Conservation (phyloP, 2,888 invertebrate genomes). For the Trachelus tabidus region DNA sequence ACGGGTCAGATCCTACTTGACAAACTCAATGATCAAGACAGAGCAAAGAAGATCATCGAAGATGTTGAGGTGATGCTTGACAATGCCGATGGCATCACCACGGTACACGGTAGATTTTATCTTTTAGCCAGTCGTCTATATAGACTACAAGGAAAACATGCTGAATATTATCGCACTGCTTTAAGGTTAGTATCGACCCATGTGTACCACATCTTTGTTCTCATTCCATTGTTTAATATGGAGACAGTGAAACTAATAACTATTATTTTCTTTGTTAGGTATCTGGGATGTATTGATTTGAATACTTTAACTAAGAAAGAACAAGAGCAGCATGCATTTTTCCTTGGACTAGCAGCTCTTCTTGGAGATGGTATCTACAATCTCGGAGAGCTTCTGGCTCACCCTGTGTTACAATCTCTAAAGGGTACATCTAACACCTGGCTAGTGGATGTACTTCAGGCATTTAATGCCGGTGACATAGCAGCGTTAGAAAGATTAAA, state of each 20-base stretch:
- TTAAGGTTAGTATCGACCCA: constrained; percentile 72
- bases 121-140: constrained; percentile 93
- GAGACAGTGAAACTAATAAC: neutral
- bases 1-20: constrained; percentile 84
- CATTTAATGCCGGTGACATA: constrained; percentile 89
- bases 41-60: constrained; percentile 87
- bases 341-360: constrained; percentile 93
- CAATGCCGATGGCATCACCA: constrained; percentile 90
- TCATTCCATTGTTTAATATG: neutral
- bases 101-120: constrained; percentile 95
- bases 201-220: neutral
- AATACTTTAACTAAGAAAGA: constrained; percentile 74
- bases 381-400: constrained; percentile 94
- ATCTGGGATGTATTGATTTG: constrained; percentile 80
- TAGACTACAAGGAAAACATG: constrained; percentile 86
- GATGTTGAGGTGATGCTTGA: constrained; percentile 87
- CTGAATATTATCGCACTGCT: constrained; percentile 95
- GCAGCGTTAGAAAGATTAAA: constrained; percentile 77
- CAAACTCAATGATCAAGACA: constrained; percentile 80
- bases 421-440: constrained; percentile 86
- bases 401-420: constrained; percentile 90
- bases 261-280: constrained; percentile 60
- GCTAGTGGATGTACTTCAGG: constrained; percentile 86
- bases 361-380: constrained; percentile 97
- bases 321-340: constrained; percentile 85